Conservation (phyloP, 1,140 invertebrate genomes). For the Platyura marginata region DNA sequence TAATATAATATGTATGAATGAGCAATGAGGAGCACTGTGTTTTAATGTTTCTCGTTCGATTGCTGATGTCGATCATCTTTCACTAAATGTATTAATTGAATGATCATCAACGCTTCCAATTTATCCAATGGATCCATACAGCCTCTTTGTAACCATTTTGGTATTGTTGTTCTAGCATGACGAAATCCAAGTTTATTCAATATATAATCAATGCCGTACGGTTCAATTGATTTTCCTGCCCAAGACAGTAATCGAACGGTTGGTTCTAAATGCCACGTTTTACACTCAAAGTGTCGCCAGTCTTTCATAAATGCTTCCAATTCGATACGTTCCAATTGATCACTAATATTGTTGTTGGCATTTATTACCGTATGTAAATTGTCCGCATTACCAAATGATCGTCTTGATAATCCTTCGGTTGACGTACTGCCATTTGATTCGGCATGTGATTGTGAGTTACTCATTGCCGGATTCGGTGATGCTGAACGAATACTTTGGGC, state of each 20-base stretch:
- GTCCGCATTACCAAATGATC: not conserved
- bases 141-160: conserved; percentile 96
- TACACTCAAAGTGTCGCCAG: conserved; percentile 83
- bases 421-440: not conserved
- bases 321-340: conserved; percentile 6
- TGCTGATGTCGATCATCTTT: conserved; percentile 8
- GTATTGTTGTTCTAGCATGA: conserved; percentile 93
- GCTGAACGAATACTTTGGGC: conserved; percentile 17
- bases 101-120: conserved; percentile 50
- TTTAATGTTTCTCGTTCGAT: not conserved
- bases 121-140: conserved; percentile 92
- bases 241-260: conserved; percentile 87
- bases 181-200: conserved; percentile 91
- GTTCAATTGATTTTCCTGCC: conserved; percentile 91
- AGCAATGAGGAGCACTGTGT: no score
- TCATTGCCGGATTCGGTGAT: conserved; percentile 18
- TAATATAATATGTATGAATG: no score
- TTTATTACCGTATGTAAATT: not conserved
- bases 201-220: conserved; percentile 94
- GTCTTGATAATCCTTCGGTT: not conserved
- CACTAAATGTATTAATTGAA: conserved; percentile 38
- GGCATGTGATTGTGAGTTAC: not conserved
- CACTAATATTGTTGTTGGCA: not conserved
- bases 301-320: conserved; percentile 38
- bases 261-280: conserved; percentile 95